Percentiles rank a stretch among this genome's conserved stretches.
phyloP scores from a whole-genome alignment of 2,888 invertebrate species.

The Chrysodeixis includens region DNA sequence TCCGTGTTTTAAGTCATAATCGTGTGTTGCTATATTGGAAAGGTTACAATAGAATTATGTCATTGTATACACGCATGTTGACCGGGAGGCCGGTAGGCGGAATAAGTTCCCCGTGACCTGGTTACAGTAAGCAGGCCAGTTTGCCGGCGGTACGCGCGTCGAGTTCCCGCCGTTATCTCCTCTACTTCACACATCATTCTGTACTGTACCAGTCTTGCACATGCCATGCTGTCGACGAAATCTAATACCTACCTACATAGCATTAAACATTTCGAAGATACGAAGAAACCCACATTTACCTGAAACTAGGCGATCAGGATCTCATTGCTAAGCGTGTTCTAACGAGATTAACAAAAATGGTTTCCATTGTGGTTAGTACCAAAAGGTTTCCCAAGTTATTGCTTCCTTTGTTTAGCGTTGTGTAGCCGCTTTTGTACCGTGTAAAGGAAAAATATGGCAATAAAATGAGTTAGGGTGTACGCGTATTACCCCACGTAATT shows the following conservation, averaged over 20 bases:
- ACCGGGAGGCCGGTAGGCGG: conserved; percentile 43
- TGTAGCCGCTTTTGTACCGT: conserved; percentile 20
- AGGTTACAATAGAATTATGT: conserved; percentile 69
- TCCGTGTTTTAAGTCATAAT: conserved; percentile 5
- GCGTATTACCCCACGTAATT: conserved; percentile 12
- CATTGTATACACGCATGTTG: conserved; percentile 66
- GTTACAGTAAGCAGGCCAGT: conserved; percentile 70
- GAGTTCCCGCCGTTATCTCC: conserved; percentile 67
- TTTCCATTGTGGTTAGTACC: conserved; percentile 42
- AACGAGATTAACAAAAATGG: conserved; percentile 50
- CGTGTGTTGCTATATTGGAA: conserved; percentile 29
- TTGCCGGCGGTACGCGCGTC: conserved; percentile 51
- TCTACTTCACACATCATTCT: conserved; percentile 61
- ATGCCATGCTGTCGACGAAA: conserved; percentile 14
- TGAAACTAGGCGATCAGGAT: conserved; percentile 36
- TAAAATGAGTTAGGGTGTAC: conserved; percentile 20
- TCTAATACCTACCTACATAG: no score
- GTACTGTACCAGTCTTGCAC: conserved; percentile 29
- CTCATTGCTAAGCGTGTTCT: conserved; percentile 36
- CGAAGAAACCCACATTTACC: conserved; percentile 8
- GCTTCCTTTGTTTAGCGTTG: conserved; percentile 41
- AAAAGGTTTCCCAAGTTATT: conserved; percentile 45
- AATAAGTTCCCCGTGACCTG: conserved; percentile 73
- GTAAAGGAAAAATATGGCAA: conserved; percentile 27
- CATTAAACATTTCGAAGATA: conserved; percentile 3